Evolutionary conservation across 2,113 vertebrate species (phyloP).

Genomic region (Cyanoderma ruficeps): DNA sequence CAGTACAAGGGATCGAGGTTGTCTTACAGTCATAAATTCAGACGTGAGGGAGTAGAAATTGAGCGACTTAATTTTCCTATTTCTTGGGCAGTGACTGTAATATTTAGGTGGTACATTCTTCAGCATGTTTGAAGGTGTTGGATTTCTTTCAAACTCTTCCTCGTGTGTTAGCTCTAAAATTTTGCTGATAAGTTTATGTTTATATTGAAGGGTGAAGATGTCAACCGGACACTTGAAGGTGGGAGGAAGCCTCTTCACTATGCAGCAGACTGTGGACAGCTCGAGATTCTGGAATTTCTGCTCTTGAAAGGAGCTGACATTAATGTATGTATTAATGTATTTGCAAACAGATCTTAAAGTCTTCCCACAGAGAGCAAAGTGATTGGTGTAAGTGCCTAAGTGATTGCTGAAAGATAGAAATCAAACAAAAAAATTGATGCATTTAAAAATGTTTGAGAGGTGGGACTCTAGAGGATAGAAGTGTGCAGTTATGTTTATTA

Average conservation of each 20-base stretch:
- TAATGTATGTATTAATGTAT: slow-evolving; percentile 80
- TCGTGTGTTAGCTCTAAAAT: background rate
- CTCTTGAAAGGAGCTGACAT: slow-evolving; percentile 93
- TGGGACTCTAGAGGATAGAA: background rate
- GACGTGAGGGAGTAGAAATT: background rate
- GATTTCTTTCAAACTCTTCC: background rate
- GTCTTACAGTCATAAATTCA: background rate
- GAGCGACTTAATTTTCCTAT: background rate
- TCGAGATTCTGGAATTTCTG: slow-evolving; percentile 88
- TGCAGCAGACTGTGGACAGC: slow-evolving; percentile 91
- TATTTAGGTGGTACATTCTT: background rate
- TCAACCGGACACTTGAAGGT: slow-evolving; percentile 88
- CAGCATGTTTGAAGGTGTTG: background rate
- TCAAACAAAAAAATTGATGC: background rate
- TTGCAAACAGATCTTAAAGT: background rate
- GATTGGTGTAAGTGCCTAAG: background rate
- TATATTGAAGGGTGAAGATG: slow-evolving; percentile 84
- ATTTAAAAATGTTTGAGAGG: background rate
- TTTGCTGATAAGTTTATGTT: background rate
- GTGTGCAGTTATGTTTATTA: background rate
- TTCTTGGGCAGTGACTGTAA: background rate
- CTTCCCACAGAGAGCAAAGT: rapidly evolving
- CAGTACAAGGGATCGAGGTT: background rate
- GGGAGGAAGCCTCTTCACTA: slow-evolving; percentile 94
- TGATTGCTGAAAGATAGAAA: background rate